Percentiles rank a stretch among this genome's conserved stretches.
Conservation (phyloP, 2,113 vertebrate genomes). For the Nettapus auritus region DNA sequence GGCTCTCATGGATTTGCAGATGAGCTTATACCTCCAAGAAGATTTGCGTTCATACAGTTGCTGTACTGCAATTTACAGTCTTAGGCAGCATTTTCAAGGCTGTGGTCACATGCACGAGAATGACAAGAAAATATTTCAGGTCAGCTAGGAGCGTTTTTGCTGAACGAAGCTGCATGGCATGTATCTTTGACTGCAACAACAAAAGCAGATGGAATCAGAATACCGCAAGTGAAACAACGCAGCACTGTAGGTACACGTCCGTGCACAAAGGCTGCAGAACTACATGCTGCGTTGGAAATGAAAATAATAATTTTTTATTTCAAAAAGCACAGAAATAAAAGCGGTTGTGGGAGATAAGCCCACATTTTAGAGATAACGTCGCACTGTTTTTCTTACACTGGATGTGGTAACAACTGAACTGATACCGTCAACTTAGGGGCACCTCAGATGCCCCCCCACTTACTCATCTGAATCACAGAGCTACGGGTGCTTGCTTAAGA, state of each 20-base stretch:
- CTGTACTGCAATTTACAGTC: not conserved
- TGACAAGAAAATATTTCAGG: not conserved
- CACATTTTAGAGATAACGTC: not conserved
- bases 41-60: not conserved
- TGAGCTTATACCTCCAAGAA: not conserved
- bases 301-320: not conserved
- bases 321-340: not conserved
- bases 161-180: not conserved
- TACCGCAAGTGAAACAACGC: not conserved
- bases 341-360: not conserved
- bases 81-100: not conserved
- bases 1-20: not conserved
- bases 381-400: not conserved
- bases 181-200: not conserved
- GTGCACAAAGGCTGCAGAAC: not conserved
- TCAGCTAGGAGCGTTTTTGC: not conserved
- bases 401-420: not conserved
- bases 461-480: not conserved
- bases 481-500: not conserved
- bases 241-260: not conserved
- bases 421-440: not conserved
- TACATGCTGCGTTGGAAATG: not conserved
- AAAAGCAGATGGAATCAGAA: not conserved
- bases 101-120: not conserved
- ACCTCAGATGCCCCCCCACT: not conserved